A percentile compares a stretch with the other conserved stretches of the same genome.
phyloP scores from a whole-genome alignment of 2,888 invertebrate genomes.

The Morinoia aosen region DNA sequence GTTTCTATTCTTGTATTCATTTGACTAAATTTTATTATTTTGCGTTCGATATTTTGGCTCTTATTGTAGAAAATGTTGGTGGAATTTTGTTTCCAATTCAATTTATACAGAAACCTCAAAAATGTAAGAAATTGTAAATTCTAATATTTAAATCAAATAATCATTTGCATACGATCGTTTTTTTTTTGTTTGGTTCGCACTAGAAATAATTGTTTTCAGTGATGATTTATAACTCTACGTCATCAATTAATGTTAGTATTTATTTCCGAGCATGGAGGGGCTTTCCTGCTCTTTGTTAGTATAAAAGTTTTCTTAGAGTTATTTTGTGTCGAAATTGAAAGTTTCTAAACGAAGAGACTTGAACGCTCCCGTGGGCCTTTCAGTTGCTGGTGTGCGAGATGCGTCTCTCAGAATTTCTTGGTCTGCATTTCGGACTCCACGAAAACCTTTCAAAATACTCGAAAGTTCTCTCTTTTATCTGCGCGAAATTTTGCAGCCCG shows the following conservation, averaged over 20 bases:
- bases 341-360: neutral
- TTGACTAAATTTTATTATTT: no score
- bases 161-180: no score
- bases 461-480: slow-evolving; percentile 33
- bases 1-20: no score
- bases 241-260: neutral
- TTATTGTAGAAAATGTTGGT: no score
- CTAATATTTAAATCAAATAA: no score
- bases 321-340: neutral
- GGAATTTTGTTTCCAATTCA: no score
- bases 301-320: neutral
- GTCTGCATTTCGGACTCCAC: neutral
- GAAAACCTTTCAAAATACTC: slow-evolving; percentile 4
- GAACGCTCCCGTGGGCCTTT: neutral
- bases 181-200: neutral
- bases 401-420: neutral
- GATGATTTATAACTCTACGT: neutral
- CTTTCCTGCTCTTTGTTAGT: neutral
- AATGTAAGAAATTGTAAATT: no score
- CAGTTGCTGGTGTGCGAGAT: neutral
- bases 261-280: neutral
- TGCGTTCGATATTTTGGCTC: no score
- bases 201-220: neutral
- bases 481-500: slow-evolving; percentile 21
- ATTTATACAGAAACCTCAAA: no score